Conservation (phyloP, 2,888 invertebrate genomes). For the Germaria angustata region DNA sequence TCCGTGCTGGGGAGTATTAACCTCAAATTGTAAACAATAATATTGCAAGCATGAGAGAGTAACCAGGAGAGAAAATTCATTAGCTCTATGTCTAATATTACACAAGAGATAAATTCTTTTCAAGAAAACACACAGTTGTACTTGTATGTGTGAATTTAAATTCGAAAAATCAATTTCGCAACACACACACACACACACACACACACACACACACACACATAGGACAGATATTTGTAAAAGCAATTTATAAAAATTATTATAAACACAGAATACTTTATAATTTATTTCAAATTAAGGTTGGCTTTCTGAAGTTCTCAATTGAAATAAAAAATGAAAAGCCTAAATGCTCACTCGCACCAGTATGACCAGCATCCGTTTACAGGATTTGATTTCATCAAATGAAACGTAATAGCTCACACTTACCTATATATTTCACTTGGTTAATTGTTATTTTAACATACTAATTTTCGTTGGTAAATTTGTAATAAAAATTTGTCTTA, state of each 20-base stretch:
- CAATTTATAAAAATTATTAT: constrained; percentile 9
- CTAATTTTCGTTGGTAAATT: background rate
- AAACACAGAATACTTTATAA: background rate
- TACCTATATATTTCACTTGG: constrained; percentile 8
- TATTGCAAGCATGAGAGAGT: constrained; percentile 35
- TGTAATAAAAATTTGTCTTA: constrained; percentile 2
- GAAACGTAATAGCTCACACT: constrained; percentile 1
- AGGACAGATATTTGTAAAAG: constrained; percentile 22
- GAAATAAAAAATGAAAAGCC: background rate
- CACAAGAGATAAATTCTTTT: constrained; percentile 42
- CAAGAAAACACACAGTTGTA: constrained; percentile 9
- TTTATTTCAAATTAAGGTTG: background rate
- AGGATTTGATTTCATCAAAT: background rate
- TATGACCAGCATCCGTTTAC: background rate
- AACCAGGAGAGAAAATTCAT: constrained; percentile 18
- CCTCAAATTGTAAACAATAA: constrained; percentile 62
- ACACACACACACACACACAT: no score
- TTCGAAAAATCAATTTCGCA: constrained; percentile 78
- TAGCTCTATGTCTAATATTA: constrained; percentile 39
- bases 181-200: no score
- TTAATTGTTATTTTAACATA: constrained; percentile 6
- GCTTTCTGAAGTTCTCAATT: background rate
- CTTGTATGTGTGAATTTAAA: constrained; percentile 47
- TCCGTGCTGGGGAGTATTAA: constrained; percentile 62
- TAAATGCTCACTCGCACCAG: no score